Evolutionary conservation across 2,797 vertebrate genomes (phyloP), one percentile per base, ranked within the genome.

Genomic region (Propithecus deckenii): DNA sequence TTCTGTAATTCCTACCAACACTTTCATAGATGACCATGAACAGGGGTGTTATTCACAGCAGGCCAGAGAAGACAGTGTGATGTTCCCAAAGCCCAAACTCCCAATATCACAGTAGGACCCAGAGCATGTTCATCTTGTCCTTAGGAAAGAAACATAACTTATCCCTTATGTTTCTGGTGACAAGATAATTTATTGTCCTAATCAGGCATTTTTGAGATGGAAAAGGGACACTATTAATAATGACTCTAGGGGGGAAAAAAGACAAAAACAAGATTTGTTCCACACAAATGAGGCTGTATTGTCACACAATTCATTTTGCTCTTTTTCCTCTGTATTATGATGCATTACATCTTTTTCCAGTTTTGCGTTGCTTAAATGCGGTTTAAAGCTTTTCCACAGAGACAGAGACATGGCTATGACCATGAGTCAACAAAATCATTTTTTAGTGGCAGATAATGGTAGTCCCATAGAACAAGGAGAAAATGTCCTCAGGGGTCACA

Each of bases 151-250:
- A 91, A 86, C 46, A 22, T 48, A 81, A 71, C 71, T 67, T 79
- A n/a, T 14, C 46, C 65, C 22, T 80, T 32, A 63, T 46, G 61
- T 80, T 88, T 92, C 72, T 30, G 23, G 75, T 69, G 97, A 86
- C 92, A 94, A 89, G 57, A 89, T 95, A 96, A 97, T 96, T 83
- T 89, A 96, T 91, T 30, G 86, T 89, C 69, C 76, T 91, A 91
- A 95, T 35, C 88, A 80, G 85, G 41, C 30, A 80, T 23, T 91
- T 96, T 89, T 38, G 55, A 94, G 50, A 78, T 80, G 65, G 75
- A 80, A 78, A 89, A n/a, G 63, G 48, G 35, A 83, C 30, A 69
- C 46, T 75, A 91, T 94, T 88, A 95, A 97, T 97, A 97, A 95
- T 28, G 74, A 72, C 52, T 74, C 22, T 15, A 43, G 41, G 35